phyloP scores from a whole-genome alignment of 2,888 invertebrate genomes.

The Eugnorisma glareosa region DNA sequence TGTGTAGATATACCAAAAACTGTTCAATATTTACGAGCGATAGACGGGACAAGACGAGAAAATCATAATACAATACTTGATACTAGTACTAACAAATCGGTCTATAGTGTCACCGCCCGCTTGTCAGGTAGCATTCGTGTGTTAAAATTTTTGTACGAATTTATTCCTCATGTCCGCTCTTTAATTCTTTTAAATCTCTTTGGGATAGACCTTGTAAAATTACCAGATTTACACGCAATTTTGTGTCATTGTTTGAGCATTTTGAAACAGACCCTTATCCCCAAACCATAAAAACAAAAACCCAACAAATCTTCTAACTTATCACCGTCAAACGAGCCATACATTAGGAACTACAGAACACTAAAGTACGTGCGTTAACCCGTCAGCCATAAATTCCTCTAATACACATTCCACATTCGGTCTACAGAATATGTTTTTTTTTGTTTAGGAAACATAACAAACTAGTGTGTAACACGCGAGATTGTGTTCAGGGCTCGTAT shows the following conservation, averaged over 20 bases:
- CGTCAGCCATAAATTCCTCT: slow-evolving; percentile 63
- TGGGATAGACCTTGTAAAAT: neutral
- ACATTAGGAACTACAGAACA: slow-evolving; percentile 35
- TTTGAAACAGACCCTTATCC: neutral
- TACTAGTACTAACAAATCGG: neutral
- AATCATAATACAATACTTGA: neutral
- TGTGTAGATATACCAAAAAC: neutral
- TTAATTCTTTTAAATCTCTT: neutral
- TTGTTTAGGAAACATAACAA: slow-evolving; percentile 67
- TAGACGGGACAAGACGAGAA: too few relatives aligned
- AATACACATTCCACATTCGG: slow-evolving; percentile 59
- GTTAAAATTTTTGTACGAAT: neutral
- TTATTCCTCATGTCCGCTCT: neutral
- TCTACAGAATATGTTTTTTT: slow-evolving; percentile 57
- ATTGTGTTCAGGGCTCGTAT: slow-evolving; percentile 65
- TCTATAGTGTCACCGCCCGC: neutral
- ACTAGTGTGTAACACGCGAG: slow-evolving; percentile 69
- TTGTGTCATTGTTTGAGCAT: neutral
- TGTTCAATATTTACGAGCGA: too few relatives aligned
- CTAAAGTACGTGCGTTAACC: slow-evolving; percentile 41
- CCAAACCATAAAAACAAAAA: slow-evolving; percentile 18
- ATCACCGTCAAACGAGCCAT: slow-evolving; percentile 36
- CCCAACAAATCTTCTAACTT: slow-evolving; percentile 11
- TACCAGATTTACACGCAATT: neutral
- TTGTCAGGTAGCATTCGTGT: neutral